Evolutionary conservation across 2,888 invertebrate species (phyloP), one percentile per base, ranked within the genome.

Genomic region (Pantelozetes paolii): DNA sequence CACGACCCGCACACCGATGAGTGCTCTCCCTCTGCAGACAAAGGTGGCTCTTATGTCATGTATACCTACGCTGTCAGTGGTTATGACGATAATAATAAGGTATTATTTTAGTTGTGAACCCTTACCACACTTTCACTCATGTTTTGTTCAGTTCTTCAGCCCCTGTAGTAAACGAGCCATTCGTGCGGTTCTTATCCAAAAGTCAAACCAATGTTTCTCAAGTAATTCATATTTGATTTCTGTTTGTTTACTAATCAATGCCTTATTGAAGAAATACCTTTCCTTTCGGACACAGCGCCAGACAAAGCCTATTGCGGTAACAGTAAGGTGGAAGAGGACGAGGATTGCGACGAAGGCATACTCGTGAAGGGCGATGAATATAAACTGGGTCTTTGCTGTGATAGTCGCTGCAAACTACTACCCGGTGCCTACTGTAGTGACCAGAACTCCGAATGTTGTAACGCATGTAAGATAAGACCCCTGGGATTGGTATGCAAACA

Each of bases 281-380:
- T 9, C 9, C 36, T 36, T 5, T 36, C 36, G 36, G n/a, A 30
- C 80, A 93, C 91, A 67, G 67, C 94, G 83, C 94, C 94, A 0
- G 93, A 94, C 82, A 93, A 93, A 83, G 93, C 94, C 72, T 94
- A 95, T 83, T 98, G 97, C 82, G 97, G 97, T 11, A 97, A 98
- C 85, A 85, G 94, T 77, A 87, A 95, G 15, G 95, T 97, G 0
- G 94, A 98, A 82, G 93, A 92, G 2, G 94, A 92, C 77, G 97
- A 98, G 82, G 93, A 97, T 82, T 98, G 97, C 82, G 97, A 98
- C 81, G 95, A 94, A 32, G 97, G 97, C 1, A 85, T 95, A 36
- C 84, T 95, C 8, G 94, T 93, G 0, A 94, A 94, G 82, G 93
- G 94, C 81, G 92, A 92, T 79, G 95, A 95, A 81, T 20, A 23